phyloP scores from a whole-genome alignment of 2,113 vertebrate genomes.

The Macrotus californicus region DNA sequence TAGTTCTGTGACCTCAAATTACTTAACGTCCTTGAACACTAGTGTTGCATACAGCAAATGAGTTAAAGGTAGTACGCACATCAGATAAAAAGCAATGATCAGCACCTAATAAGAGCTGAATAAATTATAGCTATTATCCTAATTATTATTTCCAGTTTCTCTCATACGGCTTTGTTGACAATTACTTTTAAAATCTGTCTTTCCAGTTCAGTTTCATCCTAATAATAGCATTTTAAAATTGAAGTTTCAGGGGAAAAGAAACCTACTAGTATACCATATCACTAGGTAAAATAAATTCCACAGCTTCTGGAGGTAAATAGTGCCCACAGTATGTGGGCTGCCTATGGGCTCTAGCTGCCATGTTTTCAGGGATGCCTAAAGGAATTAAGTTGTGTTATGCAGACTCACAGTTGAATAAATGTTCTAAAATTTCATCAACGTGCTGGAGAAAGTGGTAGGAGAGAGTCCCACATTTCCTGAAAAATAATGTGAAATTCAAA shows the following conservation, averaged over 20 bases:
- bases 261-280: background rate
- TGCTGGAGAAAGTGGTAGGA: background rate
- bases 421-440: background rate
- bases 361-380: background rate
- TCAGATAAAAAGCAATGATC: background rate
- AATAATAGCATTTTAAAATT: background rate
- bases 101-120: background rate
- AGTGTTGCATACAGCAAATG: background rate
- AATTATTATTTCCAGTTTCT: background rate
- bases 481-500: background rate
- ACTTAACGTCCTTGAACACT: background rate
- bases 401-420: background rate
- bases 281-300: background rate
- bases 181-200: conserved; percentile 1
- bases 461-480: background rate
- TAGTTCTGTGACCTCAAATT: background rate
- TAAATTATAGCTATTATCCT: background rate
- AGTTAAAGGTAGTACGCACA: background rate
- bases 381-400: background rate
- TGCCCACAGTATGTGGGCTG: background rate
- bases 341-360: background rate
- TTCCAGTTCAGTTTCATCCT: background rate
- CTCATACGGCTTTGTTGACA: background rate
- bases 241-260: background rate
- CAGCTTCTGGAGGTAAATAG: background rate